Base-by-base conservation (phyloP, 2,888 invertebrate genomes). In the Drosophila yooni region DNA sequence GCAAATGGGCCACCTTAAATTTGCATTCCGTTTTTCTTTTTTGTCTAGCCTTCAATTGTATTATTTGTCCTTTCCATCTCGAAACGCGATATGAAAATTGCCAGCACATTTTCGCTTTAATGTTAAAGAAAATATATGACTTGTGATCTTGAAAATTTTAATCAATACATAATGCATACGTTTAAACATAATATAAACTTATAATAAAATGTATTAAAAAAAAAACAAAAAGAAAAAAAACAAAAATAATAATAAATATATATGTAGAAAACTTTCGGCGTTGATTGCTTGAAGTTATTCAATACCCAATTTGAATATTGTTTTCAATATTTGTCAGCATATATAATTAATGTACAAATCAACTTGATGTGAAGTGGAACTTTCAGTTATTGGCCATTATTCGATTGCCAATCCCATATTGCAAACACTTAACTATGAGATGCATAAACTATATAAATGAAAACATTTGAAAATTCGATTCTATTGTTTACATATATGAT, bases 71-170 rank as follows among this genome's bases (percentile, higher is more conserved):
- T 46, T 46, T 46, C 53, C 65, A 66, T 43, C 38, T 64, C 43
- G 46, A 64, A 70, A 76, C 38, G 80, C 65, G 72, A 53, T 65
- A 56, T 72, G 63, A 72, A 78, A 81, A 77, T 77, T 72, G 78
- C 59, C 65, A 38, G 71, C 70, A 76, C 60, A 58, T 70, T 70
- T 70, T 58, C 62, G 70, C 40, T 36, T 33, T 72, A 65, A 83
- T 70, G 59, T 72, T 83, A 81, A 78, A 78, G 57, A 82, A 85
- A 88, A 88, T 89, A 85, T 80, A 85, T 80, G 78, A 88, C 83
- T 85, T 85, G 85, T 85, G 85, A 85, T 85, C 86, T 89, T 85
- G 85, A 83, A 89, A 89, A 70, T 80, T 80, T 70, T 85, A 66
- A 88, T 83, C 83, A 89, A 79, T 89, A 81, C 82, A 74, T 74